Evolutionary conservation across 2,113 vertebrate genomes (phyloP).

Genomic region (Phoenicopterus ruber): DNA sequence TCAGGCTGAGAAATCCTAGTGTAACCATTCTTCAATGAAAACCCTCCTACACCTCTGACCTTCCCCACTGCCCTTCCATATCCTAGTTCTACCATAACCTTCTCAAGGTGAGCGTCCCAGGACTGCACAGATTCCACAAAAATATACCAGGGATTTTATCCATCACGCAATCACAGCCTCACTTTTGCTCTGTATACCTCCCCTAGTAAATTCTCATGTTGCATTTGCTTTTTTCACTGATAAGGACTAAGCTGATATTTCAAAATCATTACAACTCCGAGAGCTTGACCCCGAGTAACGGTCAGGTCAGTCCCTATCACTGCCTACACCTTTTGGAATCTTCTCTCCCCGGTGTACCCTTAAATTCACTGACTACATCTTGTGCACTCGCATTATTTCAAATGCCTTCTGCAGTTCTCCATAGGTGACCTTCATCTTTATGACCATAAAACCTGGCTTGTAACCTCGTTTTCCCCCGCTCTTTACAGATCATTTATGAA

Average conservation of each 20-base stretch:
- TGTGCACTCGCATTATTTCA: background rate
- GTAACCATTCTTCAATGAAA: background rate
- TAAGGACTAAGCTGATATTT: background rate
- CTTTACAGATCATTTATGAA: background rate
- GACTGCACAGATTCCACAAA: background rate
- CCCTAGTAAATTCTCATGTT: background rate
- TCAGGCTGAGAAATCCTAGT: background rate
- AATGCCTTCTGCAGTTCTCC: background rate
- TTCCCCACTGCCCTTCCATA: background rate
- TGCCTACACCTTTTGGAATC: background rate
- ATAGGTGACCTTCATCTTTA: background rate
- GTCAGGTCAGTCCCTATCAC: background rate
- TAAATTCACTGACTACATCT: background rate
- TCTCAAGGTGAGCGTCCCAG: background rate
- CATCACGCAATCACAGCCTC: background rate
- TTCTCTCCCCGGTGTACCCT: background rate
- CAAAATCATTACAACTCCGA: background rate
- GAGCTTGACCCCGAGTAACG: background rate
- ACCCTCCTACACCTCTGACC: background rate
- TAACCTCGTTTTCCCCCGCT: rapidly evolving
- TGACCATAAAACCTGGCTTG: background rate
- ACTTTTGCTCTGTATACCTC: background rate
- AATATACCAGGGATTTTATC: background rate
- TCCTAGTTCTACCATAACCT: background rate
- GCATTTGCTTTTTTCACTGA: background rate